Percentiles rank a stretch among this genome's conserved stretches.
Evolutionary conservation across 2,797 vertebrate genomes (phyloP).

Genomic region (Darevskia mixta): DNA sequence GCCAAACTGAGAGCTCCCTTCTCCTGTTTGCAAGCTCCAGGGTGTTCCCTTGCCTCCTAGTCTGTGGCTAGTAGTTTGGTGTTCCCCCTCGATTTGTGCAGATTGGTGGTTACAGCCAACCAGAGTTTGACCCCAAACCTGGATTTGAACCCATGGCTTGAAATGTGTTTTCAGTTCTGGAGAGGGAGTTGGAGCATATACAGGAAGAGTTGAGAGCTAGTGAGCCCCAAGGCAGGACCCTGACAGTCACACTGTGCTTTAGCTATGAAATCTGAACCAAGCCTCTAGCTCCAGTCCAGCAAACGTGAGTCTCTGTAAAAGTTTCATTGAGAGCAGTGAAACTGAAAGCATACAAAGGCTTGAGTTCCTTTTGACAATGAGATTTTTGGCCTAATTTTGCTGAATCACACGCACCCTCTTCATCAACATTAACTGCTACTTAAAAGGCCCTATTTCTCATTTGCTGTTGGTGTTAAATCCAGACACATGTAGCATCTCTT

Average conservation of each 20-base stretch:
- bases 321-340: background rate
- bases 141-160: background rate
- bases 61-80: background rate
- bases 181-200: background rate
- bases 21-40: background rate
- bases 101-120: too few relatives aligned
- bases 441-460: rapidly evolving
- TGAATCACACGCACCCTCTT: background rate
- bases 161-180: background rate
- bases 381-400: too few relatives aligned
- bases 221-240: background rate
- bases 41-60: background rate
- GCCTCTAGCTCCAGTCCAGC: background rate
- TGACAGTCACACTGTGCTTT: background rate
- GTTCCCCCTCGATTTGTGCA: background rate
- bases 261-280: background rate
- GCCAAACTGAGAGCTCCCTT: background rate
- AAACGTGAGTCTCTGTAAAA: background rate
- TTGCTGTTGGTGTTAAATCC: background rate
- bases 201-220: too few relatives aligned
- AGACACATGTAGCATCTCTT: background rate
- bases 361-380: background rate
- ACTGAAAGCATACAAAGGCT: background rate
- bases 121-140: background rate
- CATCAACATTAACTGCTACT: slow-evolving; percentile 7